These are phyloP conservation scores for Pseudopleuronectes americanus DNA, from an alignment of 2,797 vertebrate species.

Conservation along the genomic window DNA sequence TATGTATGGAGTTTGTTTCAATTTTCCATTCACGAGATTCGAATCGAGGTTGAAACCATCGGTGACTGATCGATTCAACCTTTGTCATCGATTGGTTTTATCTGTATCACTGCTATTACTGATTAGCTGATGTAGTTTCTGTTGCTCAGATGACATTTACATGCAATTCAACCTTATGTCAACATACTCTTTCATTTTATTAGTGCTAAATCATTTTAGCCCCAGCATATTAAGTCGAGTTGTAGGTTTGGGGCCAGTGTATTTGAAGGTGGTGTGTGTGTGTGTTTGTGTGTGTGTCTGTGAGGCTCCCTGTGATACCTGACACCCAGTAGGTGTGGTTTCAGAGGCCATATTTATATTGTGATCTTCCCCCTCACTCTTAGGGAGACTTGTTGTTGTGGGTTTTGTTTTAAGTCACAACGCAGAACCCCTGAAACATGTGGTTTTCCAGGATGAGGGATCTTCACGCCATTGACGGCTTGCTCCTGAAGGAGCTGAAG, in stretches of 20 bases:
- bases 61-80: background rate
- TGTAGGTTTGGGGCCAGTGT: background rate
- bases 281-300: background rate
- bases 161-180: background rate
- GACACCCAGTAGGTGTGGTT: constrained; percentile 64
- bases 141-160: background rate
- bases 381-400: background rate
- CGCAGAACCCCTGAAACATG: constrained; percentile 14
- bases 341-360: constrained; percentile 10
- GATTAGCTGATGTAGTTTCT: constrained; percentile 49
- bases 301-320: constrained; percentile 25
- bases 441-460: constrained; percentile 75
- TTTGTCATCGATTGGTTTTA: too few relatives aligned
- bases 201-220: background rate
- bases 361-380: background rate
- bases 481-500: constrained; percentile 90
- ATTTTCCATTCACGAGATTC: background rate
- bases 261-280: background rate
- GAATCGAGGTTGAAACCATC: background rate
- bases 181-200: background rate
- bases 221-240: background rate
- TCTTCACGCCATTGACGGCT: constrained; percentile 65
- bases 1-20: too few relatives aligned
- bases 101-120: background rate
- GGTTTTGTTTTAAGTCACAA: background rate